Evolutionary conservation across 1,140 invertebrate species (phyloP).

Genomic region (Potamilus streckersoni): DNA sequence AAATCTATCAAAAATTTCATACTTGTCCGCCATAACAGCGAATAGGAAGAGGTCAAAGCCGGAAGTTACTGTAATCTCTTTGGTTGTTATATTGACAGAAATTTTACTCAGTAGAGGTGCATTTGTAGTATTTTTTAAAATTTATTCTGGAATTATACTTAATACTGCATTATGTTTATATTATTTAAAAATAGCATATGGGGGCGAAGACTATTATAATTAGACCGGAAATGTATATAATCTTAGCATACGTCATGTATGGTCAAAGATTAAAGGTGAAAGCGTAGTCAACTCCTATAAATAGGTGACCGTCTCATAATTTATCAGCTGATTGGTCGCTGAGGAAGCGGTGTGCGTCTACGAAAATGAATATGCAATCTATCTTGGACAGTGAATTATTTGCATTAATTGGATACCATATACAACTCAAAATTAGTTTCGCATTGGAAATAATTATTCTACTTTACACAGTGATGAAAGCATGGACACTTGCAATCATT

Average conservation of each 20-base stretch:
- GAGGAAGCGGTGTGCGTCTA: no score
- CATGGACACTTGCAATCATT: conserved; percentile 41
- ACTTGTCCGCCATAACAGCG: conserved; percentile 51
- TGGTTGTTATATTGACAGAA: neutral
- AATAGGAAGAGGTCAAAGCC: conserved; percentile 36
- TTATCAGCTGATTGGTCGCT: no score
- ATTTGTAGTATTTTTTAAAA: neutral
- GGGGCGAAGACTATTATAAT: neutral
- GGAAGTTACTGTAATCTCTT: neutral
- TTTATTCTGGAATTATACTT: neutral
- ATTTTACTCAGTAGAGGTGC: neutral
- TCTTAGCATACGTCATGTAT: neutral
- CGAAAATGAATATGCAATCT: no score
- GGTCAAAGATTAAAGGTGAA: conserved; percentile 16
- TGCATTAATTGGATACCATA: no score
- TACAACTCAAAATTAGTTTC: no score
- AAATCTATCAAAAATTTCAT: conserved; percentile 21
- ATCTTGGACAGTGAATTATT: no score
- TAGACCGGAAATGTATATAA: neutral
- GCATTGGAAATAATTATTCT: neutral
- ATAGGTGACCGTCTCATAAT: neutral
- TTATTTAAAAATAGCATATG: conserved; percentile 12
- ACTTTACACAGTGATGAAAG: conserved; percentile 42
- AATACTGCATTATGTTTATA: conserved; percentile 12
- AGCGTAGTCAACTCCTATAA: conserved; percentile 11